Evolutionary conservation across 2,888 invertebrate genomes (phyloP).

Genomic region (Ichneumoninae sp.): DNA sequence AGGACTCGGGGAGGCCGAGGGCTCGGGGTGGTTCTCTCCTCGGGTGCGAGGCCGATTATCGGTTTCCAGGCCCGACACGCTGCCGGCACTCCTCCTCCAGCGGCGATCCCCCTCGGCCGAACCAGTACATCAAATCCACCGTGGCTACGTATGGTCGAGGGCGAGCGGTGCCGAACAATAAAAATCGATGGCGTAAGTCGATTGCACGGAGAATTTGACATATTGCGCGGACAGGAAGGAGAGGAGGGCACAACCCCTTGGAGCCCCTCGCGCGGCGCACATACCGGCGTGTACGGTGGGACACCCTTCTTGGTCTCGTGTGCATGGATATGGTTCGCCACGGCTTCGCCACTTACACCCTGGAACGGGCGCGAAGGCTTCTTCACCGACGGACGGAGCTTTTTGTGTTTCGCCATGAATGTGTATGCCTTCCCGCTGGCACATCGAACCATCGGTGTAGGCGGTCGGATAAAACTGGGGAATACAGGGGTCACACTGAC

Average conservation of each 20-base stretch:
- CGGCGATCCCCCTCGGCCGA: slow-evolving; percentile 22
- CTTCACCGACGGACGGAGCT: slow-evolving; percentile 19
- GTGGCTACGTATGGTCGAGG: slow-evolving; percentile 4
- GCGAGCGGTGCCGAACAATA: slow-evolving; percentile 69
- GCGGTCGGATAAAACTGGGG: slow-evolving; percentile 8
- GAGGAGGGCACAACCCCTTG: slow-evolving; percentile 31
- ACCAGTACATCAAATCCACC: slow-evolving; percentile 11
- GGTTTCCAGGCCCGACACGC: slow-evolving; percentile 66
- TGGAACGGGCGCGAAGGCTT: neutral
- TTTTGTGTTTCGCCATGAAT: slow-evolving; percentile 42
- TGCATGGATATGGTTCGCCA: neutral
- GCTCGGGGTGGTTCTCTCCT: slow-evolving; percentile 52
- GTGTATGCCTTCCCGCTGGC: slow-evolving; percentile 5
- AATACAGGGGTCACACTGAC: neutral
- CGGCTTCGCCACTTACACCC: slow-evolving; percentile 8
- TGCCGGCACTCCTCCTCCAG: slow-evolving; percentile 9
- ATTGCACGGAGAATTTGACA: slow-evolving; percentile 70
- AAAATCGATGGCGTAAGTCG: slow-evolving; percentile 71
- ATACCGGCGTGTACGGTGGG: neutral
- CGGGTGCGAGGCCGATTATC: slow-evolving; percentile 71
- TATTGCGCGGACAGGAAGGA: slow-evolving; percentile 69
- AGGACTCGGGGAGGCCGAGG: slow-evolving; percentile 48
- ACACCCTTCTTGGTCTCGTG: neutral
- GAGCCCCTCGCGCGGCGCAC: slow-evolving; percentile 21
- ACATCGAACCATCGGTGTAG: neutral